phyloP scores from a whole-genome alignment of 2,888 invertebrate genomes.

The Catotricha subobsoleta region DNA sequence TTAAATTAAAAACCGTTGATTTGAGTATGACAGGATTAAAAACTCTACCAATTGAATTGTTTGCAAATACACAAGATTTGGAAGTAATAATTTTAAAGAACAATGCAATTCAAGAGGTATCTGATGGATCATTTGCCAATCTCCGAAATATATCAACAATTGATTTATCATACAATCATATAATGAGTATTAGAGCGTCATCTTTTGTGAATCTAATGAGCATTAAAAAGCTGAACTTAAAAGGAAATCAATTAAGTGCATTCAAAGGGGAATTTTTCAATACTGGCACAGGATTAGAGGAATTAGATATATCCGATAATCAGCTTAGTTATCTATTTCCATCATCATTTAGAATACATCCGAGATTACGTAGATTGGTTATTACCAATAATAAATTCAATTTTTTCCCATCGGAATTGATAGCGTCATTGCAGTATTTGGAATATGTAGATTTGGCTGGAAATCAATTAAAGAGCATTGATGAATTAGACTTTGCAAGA shows the following conservation, averaged over 20 bases:
- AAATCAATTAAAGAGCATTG: conserved; percentile 59
- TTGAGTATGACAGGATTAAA: conserved; percentile 57
- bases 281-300: conserved; percentile 61
- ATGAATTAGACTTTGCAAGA: conserved; percentile 71
- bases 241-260: conserved; percentile 58
- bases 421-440: conserved; percentile 58
- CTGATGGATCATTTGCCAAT: conserved; percentile 58
- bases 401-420: conserved; percentile 70
- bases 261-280: conserved; percentile 75
- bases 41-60: conserved; percentile 50
- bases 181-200: conserved; percentile 52
- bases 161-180: conserved; percentile 62
- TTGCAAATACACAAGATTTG: conserved; percentile 46
- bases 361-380: conserved; percentile 34
- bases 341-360: conserved; percentile 71
- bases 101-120: conserved; percentile 58
- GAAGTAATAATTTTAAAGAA: conserved; percentile 49
- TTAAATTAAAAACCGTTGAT: conserved; percentile 49
- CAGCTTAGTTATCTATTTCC: conserved; percentile 67
- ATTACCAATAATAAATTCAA: conserved; percentile 56
- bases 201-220: conserved; percentile 64
- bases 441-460: conserved; percentile 56
- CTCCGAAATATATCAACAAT: conserved; percentile 54
- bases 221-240: conserved; percentile 49
- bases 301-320: conserved; percentile 64